Percentiles rank a stretch among this genome's conserved stretches.
phyloP scores from a whole-genome alignment of 1,140 invertebrate genomes.

The Penaeus chinensis region DNA sequence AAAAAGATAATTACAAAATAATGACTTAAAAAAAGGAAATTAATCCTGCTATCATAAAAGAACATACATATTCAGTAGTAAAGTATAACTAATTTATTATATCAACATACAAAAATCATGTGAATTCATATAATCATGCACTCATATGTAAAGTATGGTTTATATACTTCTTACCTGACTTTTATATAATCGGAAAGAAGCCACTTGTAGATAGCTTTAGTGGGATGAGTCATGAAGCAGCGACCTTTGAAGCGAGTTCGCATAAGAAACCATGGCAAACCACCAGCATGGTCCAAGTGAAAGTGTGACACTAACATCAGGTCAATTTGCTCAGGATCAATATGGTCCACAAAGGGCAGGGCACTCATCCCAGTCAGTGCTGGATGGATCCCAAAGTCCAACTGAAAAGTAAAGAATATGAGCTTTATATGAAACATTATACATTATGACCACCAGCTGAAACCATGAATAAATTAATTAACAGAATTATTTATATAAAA shows the following conservation, averaged over 20 bases:
- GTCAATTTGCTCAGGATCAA: conserved; percentile 94
- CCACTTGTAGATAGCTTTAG: conserved; percentile 99
- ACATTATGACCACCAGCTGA: too few relatives aligned
- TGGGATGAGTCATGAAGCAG: conserved; percentile 99
- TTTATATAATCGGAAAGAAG: conserved; percentile 99
- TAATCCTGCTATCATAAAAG: conserved; percentile 69
- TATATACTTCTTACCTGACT: conserved; percentile 74
- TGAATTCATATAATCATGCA: too few relatives aligned
- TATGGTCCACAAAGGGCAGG: conserved; percentile 96
- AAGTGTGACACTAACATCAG: conserved; percentile 97
- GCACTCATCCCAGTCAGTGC: conserved; percentile 97
- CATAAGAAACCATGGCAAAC: conserved; percentile 96
- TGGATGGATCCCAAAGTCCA: conserved; percentile 99
- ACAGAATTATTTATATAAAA: too few relatives aligned
- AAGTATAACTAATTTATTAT: too few relatives aligned
- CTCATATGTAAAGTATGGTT: too few relatives aligned
- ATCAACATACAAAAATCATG: too few relatives aligned
- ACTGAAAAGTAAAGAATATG: conserved; percentile 63
- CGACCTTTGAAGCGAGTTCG: conserved; percentile 98
- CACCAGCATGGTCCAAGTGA: conserved; percentile 98
- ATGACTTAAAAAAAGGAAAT: background rate
- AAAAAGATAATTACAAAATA: conserved; percentile 66
- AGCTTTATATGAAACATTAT: conserved; percentile 39
- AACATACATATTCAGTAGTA: too few relatives aligned
- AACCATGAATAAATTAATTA: conserved; percentile 18